Evolutionary conservation across 2,797 vertebrate species (phyloP), one percentile per base, ranked within the genome.

Genomic region (Crenuchus spilurus): DNA sequence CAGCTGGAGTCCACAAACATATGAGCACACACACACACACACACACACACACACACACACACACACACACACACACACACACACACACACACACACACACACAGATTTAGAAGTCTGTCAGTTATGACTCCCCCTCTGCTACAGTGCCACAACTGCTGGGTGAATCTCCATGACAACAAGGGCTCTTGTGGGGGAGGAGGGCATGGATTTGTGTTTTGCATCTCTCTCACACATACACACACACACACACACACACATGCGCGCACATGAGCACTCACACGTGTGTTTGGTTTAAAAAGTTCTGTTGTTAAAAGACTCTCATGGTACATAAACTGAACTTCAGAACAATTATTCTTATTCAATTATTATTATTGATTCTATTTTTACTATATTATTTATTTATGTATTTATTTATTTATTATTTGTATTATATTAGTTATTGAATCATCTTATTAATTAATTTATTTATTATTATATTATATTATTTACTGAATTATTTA

Each of bases 91-190:
- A 62, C n/a, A 39, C 14, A 63, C 35, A 48, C 18, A 49, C 49
- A n/a, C 52, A 67, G n/a, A 55, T 46, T 22, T 20, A 71, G 26
- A 64, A 49, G 28, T 11, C 7, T 4, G 61, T 30, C 42, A 24
- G 49, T 62, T 46, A 31, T 41, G 51, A 48, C 18, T 30, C 28
- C 44, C 46, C 9, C 46, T 33, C 58, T 66, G 65, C 42, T 2
- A n/a, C 60, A 61, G n/a, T 70, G 10, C 62, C 62, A 65, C 51
- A 52, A 68, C 11, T 49, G 22, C 58, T 16, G 52, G 39, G 8
- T 37, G 46, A 62, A 70, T 80, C 74, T 52, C 63, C 78, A 80
- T 51, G 51, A 49, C 49, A 22, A 65, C 64, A 0, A 54, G 44
- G 20, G 46, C 39, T 52, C 41, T 54, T 6, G 6, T n/a, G 11